These are phyloP conservation scores for Solenopsis invicta DNA, from an alignment of 1,140 invertebrate species.

Conservation along the genomic window DNA sequence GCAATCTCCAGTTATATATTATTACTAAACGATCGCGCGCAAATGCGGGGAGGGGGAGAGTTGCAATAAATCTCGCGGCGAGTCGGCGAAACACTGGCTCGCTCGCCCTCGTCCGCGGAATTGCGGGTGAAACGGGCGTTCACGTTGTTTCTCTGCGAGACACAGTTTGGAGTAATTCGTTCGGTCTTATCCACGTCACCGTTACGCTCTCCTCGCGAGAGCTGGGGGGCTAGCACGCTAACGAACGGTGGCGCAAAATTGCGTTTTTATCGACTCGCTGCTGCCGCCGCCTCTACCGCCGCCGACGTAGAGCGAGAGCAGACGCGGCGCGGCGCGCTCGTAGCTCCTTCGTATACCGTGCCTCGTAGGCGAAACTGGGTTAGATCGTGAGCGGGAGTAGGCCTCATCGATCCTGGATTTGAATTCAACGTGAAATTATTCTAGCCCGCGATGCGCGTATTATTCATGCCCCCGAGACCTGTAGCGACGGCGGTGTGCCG, in stretches of 20 bases:
- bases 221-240: neutral
- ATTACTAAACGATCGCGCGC: conserved; percentile 2
- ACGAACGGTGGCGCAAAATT: conserved; percentile 50
- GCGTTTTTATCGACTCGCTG: conserved; percentile 62
- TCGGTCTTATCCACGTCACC: conserved; percentile 4
- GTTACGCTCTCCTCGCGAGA: neutral
- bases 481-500: conserved; percentile 5
- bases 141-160: no score
- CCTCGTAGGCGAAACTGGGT: conserved; percentile 73
- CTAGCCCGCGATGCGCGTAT: conserved; percentile 66
- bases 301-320: no score
- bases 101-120: neutral
- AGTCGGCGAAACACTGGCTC: conserved; percentile 6
- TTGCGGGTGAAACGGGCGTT: no score
- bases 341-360: conserved; percentile 49
- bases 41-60: no score
- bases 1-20: neutral
- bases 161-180: neutral
- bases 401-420: conserved; percentile 75
- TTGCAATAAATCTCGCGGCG: neutral
- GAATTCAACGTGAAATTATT: conserved; percentile 75
- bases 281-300: no score
- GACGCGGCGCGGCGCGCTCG: neutral
- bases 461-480: conserved; percentile 65
- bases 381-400: conserved; percentile 72